phyloP scores from a whole-genome alignment of 2,113 vertebrate genomes.

The Telmatochromis brachygnathus region DNA sequence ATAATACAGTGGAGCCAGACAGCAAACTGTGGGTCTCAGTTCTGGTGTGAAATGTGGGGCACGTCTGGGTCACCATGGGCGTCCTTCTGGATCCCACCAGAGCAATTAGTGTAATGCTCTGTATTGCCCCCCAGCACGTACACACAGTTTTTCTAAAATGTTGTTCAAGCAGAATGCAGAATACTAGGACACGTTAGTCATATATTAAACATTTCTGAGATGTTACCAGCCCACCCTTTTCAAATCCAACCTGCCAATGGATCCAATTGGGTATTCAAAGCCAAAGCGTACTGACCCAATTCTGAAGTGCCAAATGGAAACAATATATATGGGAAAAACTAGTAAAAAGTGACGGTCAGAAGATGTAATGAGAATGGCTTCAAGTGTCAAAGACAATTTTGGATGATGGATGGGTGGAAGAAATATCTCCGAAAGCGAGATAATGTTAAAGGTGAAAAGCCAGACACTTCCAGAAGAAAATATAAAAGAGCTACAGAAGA shows the following conservation, averaged over 20 bases:
- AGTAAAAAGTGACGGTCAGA: neutral
- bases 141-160: neutral
- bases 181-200: neutral
- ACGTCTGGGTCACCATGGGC: neutral
- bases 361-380: neutral
- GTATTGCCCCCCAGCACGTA: neutral
- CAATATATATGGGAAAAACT: neutral
- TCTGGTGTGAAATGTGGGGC: neutral
- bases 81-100: neutral
- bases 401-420: neutral
- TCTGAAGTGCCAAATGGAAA: neutral
- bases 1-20: neutral
- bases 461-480: neutral
- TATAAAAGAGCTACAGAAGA: neutral
- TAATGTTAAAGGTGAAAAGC: neutral
- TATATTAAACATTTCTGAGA: neutral
- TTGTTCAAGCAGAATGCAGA: neutral
- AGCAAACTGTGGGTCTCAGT: neutral
- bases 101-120: neutral
- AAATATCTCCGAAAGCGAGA: neutral
- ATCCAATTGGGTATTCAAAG: neutral
- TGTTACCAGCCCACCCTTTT: neutral
- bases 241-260: neutral
- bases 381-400: neutral
- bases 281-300: neutral